These are phyloP conservation scores for Rhynchomys soricoides DNA, from an alignment of 2,113 vertebrate species.

Conservation along the genomic window DNA sequence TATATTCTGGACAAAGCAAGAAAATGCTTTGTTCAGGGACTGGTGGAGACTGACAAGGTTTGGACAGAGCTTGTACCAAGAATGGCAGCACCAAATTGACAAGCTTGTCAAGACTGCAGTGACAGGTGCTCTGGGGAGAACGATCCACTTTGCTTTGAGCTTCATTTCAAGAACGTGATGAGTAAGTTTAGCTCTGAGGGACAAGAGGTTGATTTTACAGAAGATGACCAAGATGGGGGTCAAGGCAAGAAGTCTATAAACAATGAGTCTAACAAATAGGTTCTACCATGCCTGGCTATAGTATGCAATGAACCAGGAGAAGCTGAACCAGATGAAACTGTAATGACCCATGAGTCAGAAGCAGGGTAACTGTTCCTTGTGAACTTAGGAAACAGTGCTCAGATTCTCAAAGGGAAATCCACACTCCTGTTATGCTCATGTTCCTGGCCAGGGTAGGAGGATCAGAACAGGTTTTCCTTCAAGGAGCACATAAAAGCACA, in stretches of 20 bases:
- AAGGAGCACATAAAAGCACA: conserved; percentile 91
- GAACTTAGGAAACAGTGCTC: conserved; percentile 93
- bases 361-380: conserved; percentile 91
- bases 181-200: conserved; percentile 88
- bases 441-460: conserved; percentile 86
- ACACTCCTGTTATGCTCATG: conserved; percentile 87
- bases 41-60: conserved; percentile 86
- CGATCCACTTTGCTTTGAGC: conserved; percentile 90
- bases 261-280: conserved; percentile 86
- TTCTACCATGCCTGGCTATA: conserved; percentile 90
- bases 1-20: conserved; percentile 87
- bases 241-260: conserved; percentile 79
- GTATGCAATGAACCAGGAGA: conserved; percentile 91
- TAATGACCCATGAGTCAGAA: conserved; percentile 87
- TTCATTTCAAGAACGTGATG: conserved; percentile 89
- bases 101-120: conserved; percentile 90
- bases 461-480: conserved; percentile 89
- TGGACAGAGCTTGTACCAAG: conserved; percentile 93
- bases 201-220: conserved; percentile 76
- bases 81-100: conserved; percentile 92
- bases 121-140: conserved; percentile 89
- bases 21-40: conserved; percentile 86
- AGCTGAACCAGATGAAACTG: conserved; percentile 82
- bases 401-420: conserved; percentile 90
- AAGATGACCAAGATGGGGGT: conserved; percentile 55